Base-by-base conservation (phyloP, 2,113 vertebrate species). In the Galemys pyrenaicus region DNA sequence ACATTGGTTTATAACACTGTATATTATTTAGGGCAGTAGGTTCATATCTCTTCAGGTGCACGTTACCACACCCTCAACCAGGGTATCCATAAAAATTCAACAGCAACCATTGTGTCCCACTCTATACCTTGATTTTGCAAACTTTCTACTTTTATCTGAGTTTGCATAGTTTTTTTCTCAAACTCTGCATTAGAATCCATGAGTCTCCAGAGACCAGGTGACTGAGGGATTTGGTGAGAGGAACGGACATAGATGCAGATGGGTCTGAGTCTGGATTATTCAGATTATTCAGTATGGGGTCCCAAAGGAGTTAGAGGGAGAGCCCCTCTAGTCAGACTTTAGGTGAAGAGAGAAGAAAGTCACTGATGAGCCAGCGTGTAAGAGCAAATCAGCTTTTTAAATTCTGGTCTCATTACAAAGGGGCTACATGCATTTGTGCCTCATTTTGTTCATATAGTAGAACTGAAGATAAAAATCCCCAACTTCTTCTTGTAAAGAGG, bases 381-480 rank as follows among this genome's bases (percentile, higher is more conserved):
- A 37, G 30, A 44, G 13, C 60, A 84, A 80, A 71, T 26, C 28
- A 65, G 44, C 41, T 85, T 35, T 5, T 71, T 35, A 20, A 75
- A 78, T 78, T 81, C 46, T 37, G 24, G 24, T 5, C 46, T 89
- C 26, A 54, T 11, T 37, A 0, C 8, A n/a, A 56, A 85, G 37
- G 11, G 41, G 4, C 28, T 54, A 0, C 37, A 6, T 89, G 16
- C 65, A 0, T 35, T 41, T 58, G 20, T 70, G 9, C 37, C 64
- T 71, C 74, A 46, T 24, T 70, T 44, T 84, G 24, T 85, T 85
- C 13, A 81, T 35, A 62, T 51, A 46, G 65, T 94, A 44, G 71
- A 89, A 93, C 89, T 39, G 78, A 70, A 91, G 65, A 51, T 71
- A 84, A 93, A 91, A 86, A 60, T 81, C 41, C 12, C 9, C 37